Evolutionary conservation across 2,888 invertebrate genomes (phyloP), one percentile per base, ranked within the genome.

Genomic region (Harpagoxenus sublaevis): DNA sequence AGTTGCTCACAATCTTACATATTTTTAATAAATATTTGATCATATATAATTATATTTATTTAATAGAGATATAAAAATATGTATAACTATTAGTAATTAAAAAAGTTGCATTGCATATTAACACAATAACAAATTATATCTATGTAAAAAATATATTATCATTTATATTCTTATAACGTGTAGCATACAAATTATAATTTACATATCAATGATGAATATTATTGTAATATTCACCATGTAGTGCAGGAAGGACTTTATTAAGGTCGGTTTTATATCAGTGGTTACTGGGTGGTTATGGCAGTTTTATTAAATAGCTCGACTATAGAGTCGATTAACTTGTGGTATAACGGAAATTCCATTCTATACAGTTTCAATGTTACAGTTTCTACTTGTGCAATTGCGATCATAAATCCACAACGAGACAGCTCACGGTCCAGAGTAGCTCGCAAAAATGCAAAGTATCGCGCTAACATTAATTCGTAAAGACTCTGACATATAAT

Each of bases 381-480:
- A 45, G 45, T 79, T 71, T 31, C 55, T 66, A 78, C 42, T 55
- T 57, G 45, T 45, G 31, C 55, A 78, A 68, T 60, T 71, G 60
- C 39, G 79, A 81, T 71, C 57, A 48, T 81, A 81, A 81, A 81
- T 81, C 60, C 4, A 39, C 71, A 39, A 71, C 48, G 70, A 35
- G 79, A 79, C 60, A 28, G 68, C 31, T 39, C 70, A 39, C 57
- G 48, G 18, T 71, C 35, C 39, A 8, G 15, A 71, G 28, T 18
- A 39, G 48, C 23, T 71, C 28, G 48, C 28, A 71, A 81, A 71
- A 81, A 71, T 28, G 45, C 35, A 12, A 81, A 51, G 48, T 62
- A 48, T 81, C 39, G 45, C 39, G 23, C 39, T 23, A 60, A 71
- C 79, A 62, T 81, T 81, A 81, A 62, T 81, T 71, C 79, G 79